Evolutionary conservation across 2,113 vertebrate genomes (phyloP), one percentile per base, ranked within the genome.

Genomic region (Prionailurus viverrinus): DNA sequence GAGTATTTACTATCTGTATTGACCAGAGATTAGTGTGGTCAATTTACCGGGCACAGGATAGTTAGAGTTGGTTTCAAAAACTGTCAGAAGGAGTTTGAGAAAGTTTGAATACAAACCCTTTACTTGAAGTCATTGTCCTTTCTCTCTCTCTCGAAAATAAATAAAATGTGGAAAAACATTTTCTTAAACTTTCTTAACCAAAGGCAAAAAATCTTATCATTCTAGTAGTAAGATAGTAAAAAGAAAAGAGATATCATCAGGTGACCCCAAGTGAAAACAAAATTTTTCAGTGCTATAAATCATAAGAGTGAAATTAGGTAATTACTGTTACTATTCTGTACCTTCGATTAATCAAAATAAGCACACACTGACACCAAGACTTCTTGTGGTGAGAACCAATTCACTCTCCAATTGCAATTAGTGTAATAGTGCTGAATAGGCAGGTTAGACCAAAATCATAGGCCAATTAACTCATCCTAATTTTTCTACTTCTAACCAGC

Each of bases 261-360:
- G 27, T 71, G 45, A 90, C 41, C 18, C 36, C 65, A 58, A 31
- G 39, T 61, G 18, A 81, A 96, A 96, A 69, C 58, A 95, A 86
- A 89, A 90, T 74, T 45, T 7, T 71, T 80, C 31, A 48, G 15
- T 74, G 19, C 21, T 89, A 63, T 88, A 93, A 78, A 81, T 93
- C 55, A 71, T 63, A 86, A 25, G 25, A 65, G 23, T 92, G 12
- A 80, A 76, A 79, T 74, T 87, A 41, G 36, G 14, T 83, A 91
- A 89, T 91, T 96, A 89, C 33, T 25, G 13, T 93, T 68, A 33
- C 14, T 97, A n/a, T 58, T 29, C 58, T 53, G 14, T 41, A 74
- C 51, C 45, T 84, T 89, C 41, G 15, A 83, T 94, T 96, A 74
- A 69, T 93, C 78, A 89, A 93, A 93, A 92, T 83, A 85, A 82